Evolutionary conservation across 2,113 vertebrate genomes (phyloP), one percentile per base, ranked within the genome.

Genomic region (Edolisoma coerulescens): DNA sequence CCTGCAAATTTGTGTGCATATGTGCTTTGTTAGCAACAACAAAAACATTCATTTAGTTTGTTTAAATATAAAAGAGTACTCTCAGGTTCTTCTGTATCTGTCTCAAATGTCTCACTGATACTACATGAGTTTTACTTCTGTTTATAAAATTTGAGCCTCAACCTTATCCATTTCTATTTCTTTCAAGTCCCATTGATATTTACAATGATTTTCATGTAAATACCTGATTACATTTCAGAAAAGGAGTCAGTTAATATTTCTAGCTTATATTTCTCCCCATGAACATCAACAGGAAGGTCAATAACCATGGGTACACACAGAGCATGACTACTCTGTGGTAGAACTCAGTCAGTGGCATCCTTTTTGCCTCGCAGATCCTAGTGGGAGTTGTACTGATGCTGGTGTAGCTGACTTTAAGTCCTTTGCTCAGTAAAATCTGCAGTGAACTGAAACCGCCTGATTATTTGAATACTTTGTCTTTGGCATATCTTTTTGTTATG

Each of bases 171-270:
- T 53, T 89, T 92, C 20, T 82, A 33, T 52, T 82, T 84, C 5
- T 86, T 57, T 96, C 59, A 90, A 94, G 16, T n/a, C 76, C 61
- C 60, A 28, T 11, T 61, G 61, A 44, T 75, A 57, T 89, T 93
- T 94, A 47, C 60, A 30, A 64, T 56, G 59, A 75, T 93, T 95
- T 80, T 93, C 16, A 60, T 57, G 32, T 95, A 90, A 94, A 76
- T 94, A 39, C 12, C 3, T 32, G 26, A 19, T 65, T 59, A 27
- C 26, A 45, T 30, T 93, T 94, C 60, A 92, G 74, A 41, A 89
- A 45, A 77, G 15, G 10, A 22, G 56, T 89, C 47, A 64, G n/a
- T 92, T 76, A 39, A 33, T 86, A 16, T 44, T 92, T 81, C 37
- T 63, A 41, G 12, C 16, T 59, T 54, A 77, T 63, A 24, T 83